phyloP scores from a whole-genome alignment of 1,140 invertebrate genomes.

The Tetragnatha versicolor region DNA sequence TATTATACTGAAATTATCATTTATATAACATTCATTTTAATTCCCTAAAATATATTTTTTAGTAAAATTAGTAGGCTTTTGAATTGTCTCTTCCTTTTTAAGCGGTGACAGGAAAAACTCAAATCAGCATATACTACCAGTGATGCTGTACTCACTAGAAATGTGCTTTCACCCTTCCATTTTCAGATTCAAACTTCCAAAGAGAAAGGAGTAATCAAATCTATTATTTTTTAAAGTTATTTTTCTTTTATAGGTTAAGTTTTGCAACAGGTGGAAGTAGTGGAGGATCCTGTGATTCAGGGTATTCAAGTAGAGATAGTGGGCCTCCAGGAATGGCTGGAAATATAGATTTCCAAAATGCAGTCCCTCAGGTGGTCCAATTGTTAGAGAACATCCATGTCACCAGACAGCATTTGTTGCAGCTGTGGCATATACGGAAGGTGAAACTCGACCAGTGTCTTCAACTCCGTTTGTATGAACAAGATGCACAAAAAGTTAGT shows the following conservation, averaged over 20 bases:
- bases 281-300: constrained; percentile 65
- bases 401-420: constrained; percentile 86
- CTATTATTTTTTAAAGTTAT: neutral
- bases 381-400: constrained; percentile 84
- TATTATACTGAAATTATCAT: too few relatives aligned
- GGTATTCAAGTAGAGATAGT: constrained; percentile 69
- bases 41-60: too few relatives aligned
- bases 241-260: constrained; percentile 62
- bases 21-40: too few relatives aligned
- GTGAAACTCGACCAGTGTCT: constrained; percentile 91
- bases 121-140: too few relatives aligned
- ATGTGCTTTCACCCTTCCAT: too few relatives aligned
- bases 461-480: constrained; percentile 92
- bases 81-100: too few relatives aligned
- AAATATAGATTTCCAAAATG: constrained; percentile 74
- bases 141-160: too few relatives aligned
- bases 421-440: constrained; percentile 93
- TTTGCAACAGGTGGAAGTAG: constrained; percentile 60
- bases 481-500: constrained; percentile 91
- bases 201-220: too few relatives aligned
- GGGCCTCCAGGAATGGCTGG: constrained; percentile 70
- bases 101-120: too few relatives aligned
- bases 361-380: constrained; percentile 69
- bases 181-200: too few relatives aligned
- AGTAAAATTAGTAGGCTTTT: too few relatives aligned